Evolutionary conservation across 2,797 vertebrate genomes (phyloP), one percentile per base, ranked within the genome.

Genomic region (Poecile montanus): DNA sequence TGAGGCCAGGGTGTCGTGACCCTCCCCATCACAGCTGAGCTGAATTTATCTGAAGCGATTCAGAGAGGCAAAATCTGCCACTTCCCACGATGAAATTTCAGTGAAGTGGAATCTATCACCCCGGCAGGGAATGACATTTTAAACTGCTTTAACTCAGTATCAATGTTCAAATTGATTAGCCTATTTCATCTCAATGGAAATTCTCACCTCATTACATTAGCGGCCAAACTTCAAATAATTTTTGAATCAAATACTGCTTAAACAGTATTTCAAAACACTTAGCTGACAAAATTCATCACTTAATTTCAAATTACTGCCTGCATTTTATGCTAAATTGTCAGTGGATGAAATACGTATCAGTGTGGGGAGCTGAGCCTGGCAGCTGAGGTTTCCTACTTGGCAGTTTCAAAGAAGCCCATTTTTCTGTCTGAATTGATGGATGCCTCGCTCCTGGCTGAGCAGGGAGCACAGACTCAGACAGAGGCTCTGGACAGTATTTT

Each of bases 101-200:
- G 40, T 85, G 68, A 85, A 95, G 86, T 74, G 47, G 88, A 93
- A 96, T 97, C 78, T 88, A 93, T 95, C 92, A 94, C 63, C 22
- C 36, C 0, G 2, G 67, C 23, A 15, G 47, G 67, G 75, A 93
- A 76, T 40, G 84, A 65, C 93, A 96, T 91, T 89, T 95, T 96
- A 93, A 96, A 97, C 74, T 50, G 68, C 93, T 95, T 91, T 90
- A 89, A 82, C 84, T 94, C 40, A 13, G 77, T 91, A 94, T 86
- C 93, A 93, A 3, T 95, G 93, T 89, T 95, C 88, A 87, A 91
- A 96, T 74, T 95, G 94, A 96, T 96, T 87, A 96, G 91, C 68
- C 75, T 89, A 40, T 91, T 96, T 94, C 45, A 91, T 89, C 81
- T 95, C 95, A 92, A 79, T 74, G 84, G 92, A 97, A 96, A 94